These are phyloP conservation scores for Actinostola sp. DNA, from an alignment of 92 coral and sea anemone genomes.

Conservation along the genomic window DNA sequence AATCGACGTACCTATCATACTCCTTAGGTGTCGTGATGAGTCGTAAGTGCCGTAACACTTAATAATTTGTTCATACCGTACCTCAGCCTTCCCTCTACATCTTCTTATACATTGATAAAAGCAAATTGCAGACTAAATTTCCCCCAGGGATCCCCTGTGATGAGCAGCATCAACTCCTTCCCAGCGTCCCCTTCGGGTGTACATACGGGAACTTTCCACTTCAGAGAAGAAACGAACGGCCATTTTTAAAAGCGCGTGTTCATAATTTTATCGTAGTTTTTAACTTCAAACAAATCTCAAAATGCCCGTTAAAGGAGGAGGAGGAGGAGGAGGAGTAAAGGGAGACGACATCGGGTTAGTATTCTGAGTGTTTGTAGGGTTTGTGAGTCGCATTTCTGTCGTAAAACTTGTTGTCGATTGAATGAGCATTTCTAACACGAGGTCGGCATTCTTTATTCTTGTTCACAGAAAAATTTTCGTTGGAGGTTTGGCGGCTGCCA, in stretches of 20 bases:
- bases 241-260: not conserved
- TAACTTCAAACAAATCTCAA: not conserved
- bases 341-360: constrained; percentile 97
- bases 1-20: too few species aligned
- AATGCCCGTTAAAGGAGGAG: constrained; percentile 41
- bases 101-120: not conserved
- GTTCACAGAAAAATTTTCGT: constrained; percentile 88
- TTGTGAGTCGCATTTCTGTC: constrained; percentile 2
- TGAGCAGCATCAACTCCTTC: not conserved
- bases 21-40: too few species aligned
- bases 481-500: constrained; percentile 82
- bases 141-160: constrained; percentile 8
- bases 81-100: too few species aligned
- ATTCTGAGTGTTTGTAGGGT: not conserved
- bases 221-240: not conserved
- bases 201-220: constrained; percentile 1
- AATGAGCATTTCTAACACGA: constrained; percentile 3
- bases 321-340: constrained; percentile 30
- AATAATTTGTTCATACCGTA: too few species aligned
- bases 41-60: too few species aligned
- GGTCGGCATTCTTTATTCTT: constrained; percentile 11
- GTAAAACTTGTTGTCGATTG: too few species aligned
- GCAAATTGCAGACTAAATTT: too few species aligned
- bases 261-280: not conserved
- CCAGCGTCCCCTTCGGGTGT: not conserved